Percentiles rank a stretch among this genome's conserved stretches.
Conservation (phyloP, 2,113 vertebrate species). For the Eleginops maclovinus region DNA sequence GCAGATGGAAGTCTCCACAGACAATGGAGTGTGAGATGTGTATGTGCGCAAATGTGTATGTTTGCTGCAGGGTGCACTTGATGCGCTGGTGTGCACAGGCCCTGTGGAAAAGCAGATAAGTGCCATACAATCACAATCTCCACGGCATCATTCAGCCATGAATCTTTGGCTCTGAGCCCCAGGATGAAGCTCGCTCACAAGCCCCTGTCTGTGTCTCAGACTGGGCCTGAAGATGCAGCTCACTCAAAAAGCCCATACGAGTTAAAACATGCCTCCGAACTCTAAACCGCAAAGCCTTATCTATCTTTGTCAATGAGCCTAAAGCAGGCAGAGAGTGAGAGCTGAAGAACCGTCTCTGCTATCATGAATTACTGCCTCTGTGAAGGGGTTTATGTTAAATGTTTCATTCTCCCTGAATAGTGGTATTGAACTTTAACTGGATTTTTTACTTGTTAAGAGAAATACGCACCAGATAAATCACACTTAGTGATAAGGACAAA, state of each 20-base stretch:
- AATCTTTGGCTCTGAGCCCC: conserved; percentile 18
- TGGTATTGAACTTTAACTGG: background rate
- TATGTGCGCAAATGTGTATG: background rate
- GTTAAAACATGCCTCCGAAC: conserved; percentile 27
- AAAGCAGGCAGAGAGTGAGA: conserved; percentile 18
- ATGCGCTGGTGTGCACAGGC: conserved; percentile 16
- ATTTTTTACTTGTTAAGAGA: conserved; percentile 4
- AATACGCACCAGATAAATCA: background rate
- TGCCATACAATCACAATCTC: conserved; percentile 59
- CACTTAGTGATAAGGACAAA: background rate
- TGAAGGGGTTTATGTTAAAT: background rate
- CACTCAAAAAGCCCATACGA: conserved; percentile 7
- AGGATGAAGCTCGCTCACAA: conserved; percentile 39
- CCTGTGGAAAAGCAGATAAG: conserved; percentile 45
- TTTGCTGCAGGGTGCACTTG: conserved; percentile 2
- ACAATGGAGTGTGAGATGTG: background rate
- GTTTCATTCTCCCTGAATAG: conserved; percentile 1
- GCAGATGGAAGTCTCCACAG: conserved; percentile 26
- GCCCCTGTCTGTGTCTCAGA: conserved; percentile 22
- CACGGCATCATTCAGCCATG: conserved; percentile 36
- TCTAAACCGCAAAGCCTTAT: background rate
- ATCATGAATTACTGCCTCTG: conserved; percentile 4
- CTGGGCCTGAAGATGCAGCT: conserved; percentile 31
- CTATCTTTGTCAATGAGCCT: conserved; percentile 17
- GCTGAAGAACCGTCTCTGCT: background rate